Conservation (phyloP, 2,888 invertebrate genomes). For the Clunio marinus region DNA sequence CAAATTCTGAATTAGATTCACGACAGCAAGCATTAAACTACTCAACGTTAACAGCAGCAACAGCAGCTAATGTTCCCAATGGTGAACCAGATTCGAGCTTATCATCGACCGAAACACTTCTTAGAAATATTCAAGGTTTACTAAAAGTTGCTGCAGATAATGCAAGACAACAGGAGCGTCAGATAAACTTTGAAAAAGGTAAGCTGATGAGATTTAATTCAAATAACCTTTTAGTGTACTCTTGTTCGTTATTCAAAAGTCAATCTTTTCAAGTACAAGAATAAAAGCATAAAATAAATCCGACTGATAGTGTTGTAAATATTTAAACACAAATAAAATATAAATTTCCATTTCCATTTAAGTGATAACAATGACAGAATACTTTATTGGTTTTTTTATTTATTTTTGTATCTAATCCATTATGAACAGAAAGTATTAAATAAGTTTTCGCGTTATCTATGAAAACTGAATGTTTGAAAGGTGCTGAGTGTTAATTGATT, state of each 20-base stretch:
- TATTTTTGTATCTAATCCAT: no score
- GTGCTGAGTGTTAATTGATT: slow-evolving; percentile 36
- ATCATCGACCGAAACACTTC: slow-evolving; percentile 87
- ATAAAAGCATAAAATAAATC: no score
- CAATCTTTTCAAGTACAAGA: background rate
- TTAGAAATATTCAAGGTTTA: slow-evolving; percentile 92
- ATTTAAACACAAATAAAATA: slow-evolving; percentile 8
- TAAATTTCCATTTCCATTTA: slow-evolving; percentile 19
- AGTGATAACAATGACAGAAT: slow-evolving; percentile 33
- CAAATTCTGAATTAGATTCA: slow-evolving; percentile 53
- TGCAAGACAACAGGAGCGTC: slow-evolving; percentile 91
- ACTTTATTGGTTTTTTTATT: no score
- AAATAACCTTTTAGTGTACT: background rate
- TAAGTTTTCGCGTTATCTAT: background rate
- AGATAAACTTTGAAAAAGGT: slow-evolving; percentile 97
- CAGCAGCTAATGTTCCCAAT: slow-evolving; percentile 54
- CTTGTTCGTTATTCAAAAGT: background rate
- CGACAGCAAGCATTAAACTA: slow-evolving; percentile 72
- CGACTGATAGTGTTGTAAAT: no score
- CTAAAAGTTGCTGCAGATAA: slow-evolving; percentile 97
- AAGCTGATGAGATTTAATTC: slow-evolving; percentile 46
- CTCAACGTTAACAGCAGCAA: slow-evolving; percentile 66
- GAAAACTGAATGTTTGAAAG: slow-evolving; percentile 27
- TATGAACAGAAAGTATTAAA: background rate
- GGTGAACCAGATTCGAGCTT: slow-evolving; percentile 58